Percentiles rank a stretch among this genome's conserved stretches.
Conservation (phyloP, 2,113 vertebrate genomes). For the Orientallactaga bullata region DNA sequence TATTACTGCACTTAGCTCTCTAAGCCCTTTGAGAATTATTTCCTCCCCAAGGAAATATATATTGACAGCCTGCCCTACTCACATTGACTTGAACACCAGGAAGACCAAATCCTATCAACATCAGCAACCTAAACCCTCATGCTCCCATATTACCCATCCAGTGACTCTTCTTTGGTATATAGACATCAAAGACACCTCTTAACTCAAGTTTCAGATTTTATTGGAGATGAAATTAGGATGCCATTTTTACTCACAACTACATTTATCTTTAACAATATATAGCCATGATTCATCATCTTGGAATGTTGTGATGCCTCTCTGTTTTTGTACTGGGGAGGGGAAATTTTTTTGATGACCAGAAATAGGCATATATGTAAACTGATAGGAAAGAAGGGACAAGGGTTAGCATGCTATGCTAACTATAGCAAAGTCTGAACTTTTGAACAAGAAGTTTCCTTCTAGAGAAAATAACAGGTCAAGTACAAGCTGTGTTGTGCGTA, state of each 20-base stretch:
- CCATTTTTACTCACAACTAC: background rate
- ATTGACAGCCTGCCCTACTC: background rate
- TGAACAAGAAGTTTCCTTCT: background rate
- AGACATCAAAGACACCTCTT: background rate
- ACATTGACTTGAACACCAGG: background rate
- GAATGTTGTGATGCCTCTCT: background rate
- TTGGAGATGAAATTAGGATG: background rate
- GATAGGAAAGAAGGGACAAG: background rate
- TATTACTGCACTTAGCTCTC: background rate
- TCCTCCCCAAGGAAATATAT: background rate
- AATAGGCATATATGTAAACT: background rate
- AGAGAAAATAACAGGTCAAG: slow-evolving; percentile 9
- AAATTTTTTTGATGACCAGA: slow-evolving; percentile 23
- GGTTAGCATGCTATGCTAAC: background rate
- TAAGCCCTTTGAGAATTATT: background rate
- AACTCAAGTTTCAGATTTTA: background rate
- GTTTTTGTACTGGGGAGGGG: background rate
- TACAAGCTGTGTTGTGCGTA: background rate
- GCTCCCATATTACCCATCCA: background rate
- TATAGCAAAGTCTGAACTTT: background rate
- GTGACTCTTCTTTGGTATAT: background rate
- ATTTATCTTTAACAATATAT: slow-evolving; percentile 9
- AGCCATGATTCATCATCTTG: background rate
- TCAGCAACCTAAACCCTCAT: background rate
- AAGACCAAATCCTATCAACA: background rate